A percentile compares a stretch with the other conserved stretches of the same genome.
These are phyloP conservation scores for Scortum barcoo DNA, from an alignment of 2,113 vertebrate genomes.

Conservation along the genomic window DNA sequence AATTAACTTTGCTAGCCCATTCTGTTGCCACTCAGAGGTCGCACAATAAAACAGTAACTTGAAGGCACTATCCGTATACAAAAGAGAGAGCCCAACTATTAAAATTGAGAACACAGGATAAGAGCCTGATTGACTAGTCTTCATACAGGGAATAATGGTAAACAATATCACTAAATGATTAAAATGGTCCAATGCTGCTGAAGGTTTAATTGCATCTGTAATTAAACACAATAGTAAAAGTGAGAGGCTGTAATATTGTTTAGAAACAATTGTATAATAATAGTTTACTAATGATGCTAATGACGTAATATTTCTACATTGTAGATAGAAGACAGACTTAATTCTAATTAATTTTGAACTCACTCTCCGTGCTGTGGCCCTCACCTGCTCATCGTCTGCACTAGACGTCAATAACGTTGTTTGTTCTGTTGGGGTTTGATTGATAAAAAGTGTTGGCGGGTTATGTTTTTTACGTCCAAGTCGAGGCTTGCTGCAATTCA, in stretches of 20 bases:
- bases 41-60: not conserved
- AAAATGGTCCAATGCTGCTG: not conserved
- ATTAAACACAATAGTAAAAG: conserved; percentile 7
- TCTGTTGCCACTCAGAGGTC: not conserved
- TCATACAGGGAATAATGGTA: too few species aligned
- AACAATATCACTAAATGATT: not conserved
- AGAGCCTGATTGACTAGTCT: not conserved
- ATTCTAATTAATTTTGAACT: not conserved
- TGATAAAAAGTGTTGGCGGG: conserved; percentile 22
- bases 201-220: not conserved
- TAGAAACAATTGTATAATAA: not conserved
- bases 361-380: not conserved
- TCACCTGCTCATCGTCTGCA: conserved; percentile 12
- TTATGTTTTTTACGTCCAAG: conserved; percentile 12
- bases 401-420: conserved; percentile 3
- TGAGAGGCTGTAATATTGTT: not conserved
- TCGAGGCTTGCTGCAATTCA: conserved; percentile 29
- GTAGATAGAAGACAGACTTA: not conserved
- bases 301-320: not conserved
- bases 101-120: not conserved
- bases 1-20: not conserved
- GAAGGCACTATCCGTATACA: not conserved
- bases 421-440: conserved; percentile 35
- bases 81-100: not conserved
- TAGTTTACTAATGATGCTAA: not conserved